phyloP scores from a whole-genome alignment of 1,140 invertebrate genomes.

The Vollenhovia emeryi region DNA sequence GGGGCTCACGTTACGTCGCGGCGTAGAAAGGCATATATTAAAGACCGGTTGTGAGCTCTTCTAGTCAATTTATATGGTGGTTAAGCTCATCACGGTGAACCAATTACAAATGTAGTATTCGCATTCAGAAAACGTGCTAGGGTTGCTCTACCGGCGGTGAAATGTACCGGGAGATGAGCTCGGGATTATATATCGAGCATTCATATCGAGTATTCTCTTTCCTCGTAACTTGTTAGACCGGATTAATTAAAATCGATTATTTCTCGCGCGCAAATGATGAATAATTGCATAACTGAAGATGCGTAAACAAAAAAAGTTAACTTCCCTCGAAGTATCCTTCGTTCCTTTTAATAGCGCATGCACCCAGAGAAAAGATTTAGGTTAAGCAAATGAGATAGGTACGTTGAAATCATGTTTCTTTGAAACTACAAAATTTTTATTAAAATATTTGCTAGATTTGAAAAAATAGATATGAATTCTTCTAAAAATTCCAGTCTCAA shows the following conservation, averaged over 20 bases:
- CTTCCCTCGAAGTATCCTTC: neutral
- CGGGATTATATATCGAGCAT: conserved; percentile 7
- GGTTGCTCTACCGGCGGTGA: neutral
- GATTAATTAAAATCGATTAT: conserved; percentile 44
- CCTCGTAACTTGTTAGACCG: neutral
- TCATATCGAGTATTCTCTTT: neutral
- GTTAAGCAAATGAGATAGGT: too few species aligned
- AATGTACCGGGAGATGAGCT: conserved; percentile 10
- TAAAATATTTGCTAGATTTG: too few species aligned
- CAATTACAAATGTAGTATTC: conserved; percentile 59
- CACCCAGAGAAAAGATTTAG: too few species aligned
- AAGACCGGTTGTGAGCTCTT: conserved; percentile 46
- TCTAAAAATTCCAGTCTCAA: too few species aligned
- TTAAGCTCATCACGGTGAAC: conserved; percentile 50
- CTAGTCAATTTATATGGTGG: conserved; percentile 54
- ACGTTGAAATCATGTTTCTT: too few species aligned
- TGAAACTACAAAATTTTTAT: too few species aligned
- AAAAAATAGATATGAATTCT: too few species aligned
- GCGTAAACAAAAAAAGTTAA: neutral
- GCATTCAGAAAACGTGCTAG: conserved; percentile 44
- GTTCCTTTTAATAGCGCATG: too few species aligned
- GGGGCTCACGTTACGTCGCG: conserved; percentile 40
- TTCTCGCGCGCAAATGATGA: neutral
- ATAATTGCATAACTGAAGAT: neutral
- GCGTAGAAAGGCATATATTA: conserved; percentile 49